Evolutionary conservation across 2,888 invertebrate genomes (phyloP).

Genomic region (Tridacna gigas): DNA sequence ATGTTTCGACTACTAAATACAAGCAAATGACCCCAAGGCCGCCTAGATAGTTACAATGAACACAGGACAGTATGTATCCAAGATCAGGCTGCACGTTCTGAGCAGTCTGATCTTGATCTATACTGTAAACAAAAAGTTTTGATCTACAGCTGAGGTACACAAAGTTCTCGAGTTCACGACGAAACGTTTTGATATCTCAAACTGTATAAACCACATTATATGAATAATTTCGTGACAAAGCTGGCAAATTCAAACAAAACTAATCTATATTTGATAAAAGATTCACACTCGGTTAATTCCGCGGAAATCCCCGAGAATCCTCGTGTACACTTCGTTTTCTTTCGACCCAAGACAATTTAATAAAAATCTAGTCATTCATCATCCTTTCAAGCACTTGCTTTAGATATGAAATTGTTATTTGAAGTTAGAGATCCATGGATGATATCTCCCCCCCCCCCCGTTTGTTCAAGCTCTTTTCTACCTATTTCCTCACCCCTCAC

Average conservation of each 20-base stretch:
- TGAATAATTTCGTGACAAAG: not conserved
- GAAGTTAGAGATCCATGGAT: not conserved
- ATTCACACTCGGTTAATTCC: conserved; percentile 21
- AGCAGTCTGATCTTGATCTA: not conserved
- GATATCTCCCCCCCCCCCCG: too few species aligned
- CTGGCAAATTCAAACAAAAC: not conserved
- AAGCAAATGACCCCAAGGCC: too few species aligned
- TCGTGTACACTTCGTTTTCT: not conserved
- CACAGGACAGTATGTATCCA: too few species aligned
- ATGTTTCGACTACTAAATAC: too few species aligned
- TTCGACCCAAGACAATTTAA: not conserved
- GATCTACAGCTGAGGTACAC: not conserved
- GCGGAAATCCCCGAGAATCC: conserved; percentile 22
- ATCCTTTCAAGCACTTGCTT: not conserved
- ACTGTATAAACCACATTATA: not conserved
- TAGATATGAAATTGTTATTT: not conserved
- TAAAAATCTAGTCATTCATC: not conserved
- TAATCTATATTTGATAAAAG: conserved; percentile 14
- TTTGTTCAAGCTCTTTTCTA: too few species aligned
- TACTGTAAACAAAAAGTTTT: not conserved
- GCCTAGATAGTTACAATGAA: too few species aligned
- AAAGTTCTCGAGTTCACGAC: too few species aligned
- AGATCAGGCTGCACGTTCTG: not conserved
- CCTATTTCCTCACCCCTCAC: too few species aligned
- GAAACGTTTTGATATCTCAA: not conserved